A percentile compares a stretch with the other conserved stretches of the same genome.
Evolutionary conservation across 2,888 invertebrate genomes (phyloP).

Genomic region (Tricholauxania praeusta): DNA sequence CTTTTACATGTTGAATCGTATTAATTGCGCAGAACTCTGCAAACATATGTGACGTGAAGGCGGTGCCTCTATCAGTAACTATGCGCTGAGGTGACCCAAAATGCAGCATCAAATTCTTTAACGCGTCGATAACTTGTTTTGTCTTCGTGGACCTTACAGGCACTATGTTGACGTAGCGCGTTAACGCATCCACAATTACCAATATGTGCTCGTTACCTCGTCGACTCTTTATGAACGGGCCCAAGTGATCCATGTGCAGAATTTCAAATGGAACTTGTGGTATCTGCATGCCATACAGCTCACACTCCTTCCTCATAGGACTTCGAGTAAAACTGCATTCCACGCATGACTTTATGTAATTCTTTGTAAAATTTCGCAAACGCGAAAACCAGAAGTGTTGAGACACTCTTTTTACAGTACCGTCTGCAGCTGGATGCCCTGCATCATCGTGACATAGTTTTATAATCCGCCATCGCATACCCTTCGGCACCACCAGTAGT

Average conservation of each 20-base stretch:
- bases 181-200: conserved; percentile 41
- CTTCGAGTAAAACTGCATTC: conserved; percentile 19
- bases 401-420: not conserved
- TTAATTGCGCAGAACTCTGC: conserved; percentile 23
- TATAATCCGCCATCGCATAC: conserved; percentile 4
- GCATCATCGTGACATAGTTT: conserved; percentile 24
- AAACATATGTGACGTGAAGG: too few species aligned
- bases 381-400: conserved; percentile 15
- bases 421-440: conserved; percentile 14
- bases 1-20: conserved; percentile 43
- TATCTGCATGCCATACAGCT: conserved; percentile 27
- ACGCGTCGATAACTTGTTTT: conserved; percentile 37
- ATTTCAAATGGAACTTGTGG: conserved; percentile 29
- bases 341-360: conserved; percentile 3
- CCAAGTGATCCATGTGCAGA: conserved; percentile 32
- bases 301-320: not conserved
- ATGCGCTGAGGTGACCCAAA: too few species aligned
- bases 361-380: conserved; percentile 25
- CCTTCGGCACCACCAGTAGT: not conserved
- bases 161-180: conserved; percentile 31
- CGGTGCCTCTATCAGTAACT: too few species aligned
- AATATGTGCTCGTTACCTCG: conserved; percentile 38
- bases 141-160: conserved; percentile 45
- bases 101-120: conserved; percentile 39
- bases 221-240: conserved; percentile 26